Percentiles rank a stretch among this genome's conserved stretches.
Conservation (phyloP, 1,140 invertebrate species). For the Cyclargus thomasi region DNA sequence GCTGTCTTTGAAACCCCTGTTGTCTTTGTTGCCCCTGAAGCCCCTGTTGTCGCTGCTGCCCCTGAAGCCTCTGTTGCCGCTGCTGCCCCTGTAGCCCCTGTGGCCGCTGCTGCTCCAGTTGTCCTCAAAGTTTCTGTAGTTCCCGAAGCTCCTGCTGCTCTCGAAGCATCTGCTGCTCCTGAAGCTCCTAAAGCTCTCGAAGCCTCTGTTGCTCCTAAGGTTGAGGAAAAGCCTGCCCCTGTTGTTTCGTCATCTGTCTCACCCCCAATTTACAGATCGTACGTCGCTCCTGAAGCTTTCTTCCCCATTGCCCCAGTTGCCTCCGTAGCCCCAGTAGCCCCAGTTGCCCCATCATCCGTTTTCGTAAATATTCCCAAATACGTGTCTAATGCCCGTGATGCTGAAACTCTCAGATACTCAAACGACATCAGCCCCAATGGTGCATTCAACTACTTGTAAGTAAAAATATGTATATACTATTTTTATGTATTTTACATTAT, state of each 20-base stretch:
- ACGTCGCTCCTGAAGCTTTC: background rate
- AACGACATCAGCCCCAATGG: slow-evolving; percentile 57
- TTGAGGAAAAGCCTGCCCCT: slow-evolving; percentile 31
- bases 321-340: slow-evolving; percentile 17
- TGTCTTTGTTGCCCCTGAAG: background rate
- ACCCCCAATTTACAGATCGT: background rate
- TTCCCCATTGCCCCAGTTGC: background rate
- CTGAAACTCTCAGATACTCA: slow-evolving; percentile 42
- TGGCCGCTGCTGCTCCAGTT: background rate
- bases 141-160: background rate
- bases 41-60: background rate
- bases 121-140: slow-evolving; percentile 17
- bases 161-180: slow-evolving; percentile 1
- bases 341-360: slow-evolving; percentile 5
- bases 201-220: slow-evolving; percentile 16
- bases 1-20: background rate
- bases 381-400: slow-evolving; percentile 33
- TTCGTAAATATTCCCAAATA: slow-evolving; percentile 24
- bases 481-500: no score
- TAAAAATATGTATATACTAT: slow-evolving; percentile 13
- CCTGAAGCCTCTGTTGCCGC: slow-evolving; percentile 6
- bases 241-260: background rate
- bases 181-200: slow-evolving; percentile 16
- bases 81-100: slow-evolving; percentile 16
- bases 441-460: slow-evolving; percentile 55